These are phyloP conservation scores for Bombycilla garrulus DNA, from an alignment of 2,113 vertebrate genomes.

Conservation along the genomic window DNA sequence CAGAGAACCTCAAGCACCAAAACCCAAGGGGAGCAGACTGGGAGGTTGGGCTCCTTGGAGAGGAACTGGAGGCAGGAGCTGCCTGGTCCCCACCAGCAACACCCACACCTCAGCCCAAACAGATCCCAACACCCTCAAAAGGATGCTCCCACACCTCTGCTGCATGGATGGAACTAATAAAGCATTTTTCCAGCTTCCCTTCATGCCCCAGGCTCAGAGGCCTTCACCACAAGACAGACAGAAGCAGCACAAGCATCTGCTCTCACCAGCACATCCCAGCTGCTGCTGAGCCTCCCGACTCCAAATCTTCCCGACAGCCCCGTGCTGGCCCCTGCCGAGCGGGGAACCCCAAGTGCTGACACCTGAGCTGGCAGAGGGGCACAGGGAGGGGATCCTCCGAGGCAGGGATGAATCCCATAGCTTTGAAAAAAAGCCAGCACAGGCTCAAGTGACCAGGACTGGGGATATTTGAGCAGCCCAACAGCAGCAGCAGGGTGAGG, in stretches of 20 bases:
- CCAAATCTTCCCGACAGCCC: neutral
- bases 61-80: neutral
- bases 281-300: neutral
- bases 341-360: slow-evolving; percentile 5
- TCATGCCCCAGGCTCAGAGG: neutral
- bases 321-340: neutral
- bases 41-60: neutral
- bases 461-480: neutral
- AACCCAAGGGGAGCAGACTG: neutral
- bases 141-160: neutral
- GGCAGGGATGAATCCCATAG: neutral
- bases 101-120: fast-evolving
- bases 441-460: neutral
- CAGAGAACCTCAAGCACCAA: neutral
- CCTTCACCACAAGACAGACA: neutral
- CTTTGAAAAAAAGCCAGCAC: neutral
- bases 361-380: neutral
- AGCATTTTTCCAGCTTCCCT: neutral
- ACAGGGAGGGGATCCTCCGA: neutral
- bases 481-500: neutral
- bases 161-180: fast-evolving
- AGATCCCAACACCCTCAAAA: fast-evolving
- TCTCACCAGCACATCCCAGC: neutral
- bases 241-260: neutral
- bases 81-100: neutral